Conservation (phyloP, 1,140 invertebrate species). For the Drosophila gunungcola region DNA sequence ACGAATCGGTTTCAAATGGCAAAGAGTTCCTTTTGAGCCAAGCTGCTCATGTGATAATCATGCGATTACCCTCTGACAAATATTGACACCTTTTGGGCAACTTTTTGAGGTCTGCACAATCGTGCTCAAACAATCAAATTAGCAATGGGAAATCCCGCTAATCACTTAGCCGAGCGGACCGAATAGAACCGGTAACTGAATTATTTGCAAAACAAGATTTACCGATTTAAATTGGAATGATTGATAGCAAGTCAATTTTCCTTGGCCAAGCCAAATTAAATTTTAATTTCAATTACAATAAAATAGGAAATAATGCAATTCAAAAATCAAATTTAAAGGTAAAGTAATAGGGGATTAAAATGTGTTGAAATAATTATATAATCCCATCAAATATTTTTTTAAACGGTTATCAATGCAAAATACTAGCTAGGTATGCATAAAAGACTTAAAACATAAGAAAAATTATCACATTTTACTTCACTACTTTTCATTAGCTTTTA, state of each 20-base stretch:
- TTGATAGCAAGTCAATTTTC: background rate
- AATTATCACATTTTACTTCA: conserved; percentile 1
- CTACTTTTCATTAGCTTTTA: conserved; percentile 2
- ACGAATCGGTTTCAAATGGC: background rate
- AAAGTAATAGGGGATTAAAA: no score
- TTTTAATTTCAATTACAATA: no score
- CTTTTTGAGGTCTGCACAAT: conserved; percentile 33
- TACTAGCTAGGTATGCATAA: no score
- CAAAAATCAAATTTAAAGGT: no score
- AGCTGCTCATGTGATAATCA: conserved; percentile 52
- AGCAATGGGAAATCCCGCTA: conserved; percentile 25
- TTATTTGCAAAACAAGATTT: background rate
- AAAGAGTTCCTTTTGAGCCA: conserved; percentile 14
- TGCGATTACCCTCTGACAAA: conserved; percentile 35
- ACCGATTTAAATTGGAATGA: conserved; percentile 26
- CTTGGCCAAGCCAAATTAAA: background rate
- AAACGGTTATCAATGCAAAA: no score
- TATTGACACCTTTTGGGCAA: conserved; percentile 59
- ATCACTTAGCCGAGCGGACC: conserved; percentile 25
- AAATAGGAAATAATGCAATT: background rate
- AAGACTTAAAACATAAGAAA: background rate
- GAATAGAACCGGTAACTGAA: conserved; percentile 35
- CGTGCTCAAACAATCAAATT: conserved; percentile 54
- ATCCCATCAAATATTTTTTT: no score
- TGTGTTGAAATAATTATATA: no score